Conservation (phyloP, 2,113 vertebrate genomes). For the Arothron firmamentum region DNA sequence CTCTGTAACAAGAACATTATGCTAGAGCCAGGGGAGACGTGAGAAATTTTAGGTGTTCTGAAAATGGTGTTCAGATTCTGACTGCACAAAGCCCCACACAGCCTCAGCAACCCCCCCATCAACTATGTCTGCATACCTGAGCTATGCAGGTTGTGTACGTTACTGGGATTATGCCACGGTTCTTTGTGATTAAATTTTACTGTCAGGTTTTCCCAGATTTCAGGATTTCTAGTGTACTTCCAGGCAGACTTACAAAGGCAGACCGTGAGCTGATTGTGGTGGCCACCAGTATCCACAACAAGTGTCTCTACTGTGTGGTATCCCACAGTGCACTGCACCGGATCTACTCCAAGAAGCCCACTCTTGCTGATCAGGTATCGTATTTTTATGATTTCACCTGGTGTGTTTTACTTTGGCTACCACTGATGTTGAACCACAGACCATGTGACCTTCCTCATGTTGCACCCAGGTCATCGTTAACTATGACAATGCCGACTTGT, state of each 20-base stretch:
- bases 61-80: background rate
- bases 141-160: too few species aligned
- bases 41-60: background rate
- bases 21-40: background rate
- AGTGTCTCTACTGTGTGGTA: constrained; percentile 82
- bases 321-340: constrained; percentile 82
- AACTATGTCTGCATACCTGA: too few species aligned
- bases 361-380: constrained; percentile 78
- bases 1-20: background rate
- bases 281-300: constrained; percentile 79
- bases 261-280: constrained; percentile 85
- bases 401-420: background rate
- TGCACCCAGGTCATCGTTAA: constrained; percentile 72
- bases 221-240: background rate
- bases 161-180: too few species aligned
- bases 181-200: too few species aligned
- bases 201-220: too few species aligned
- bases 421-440: too few species aligned
- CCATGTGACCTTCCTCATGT: too few species aligned
- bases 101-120: too few species aligned
- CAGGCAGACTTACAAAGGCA: constrained; percentile 80
- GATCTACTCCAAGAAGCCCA: constrained; percentile 82
- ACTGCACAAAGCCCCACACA: too few species aligned
- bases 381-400: background rate
- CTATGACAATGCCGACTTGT: constrained; percentile 76